These are phyloP conservation scores for Sebastes reedi DNA, from an alignment of 2,797 vertebrate species.

Conservation along the genomic window DNA sequence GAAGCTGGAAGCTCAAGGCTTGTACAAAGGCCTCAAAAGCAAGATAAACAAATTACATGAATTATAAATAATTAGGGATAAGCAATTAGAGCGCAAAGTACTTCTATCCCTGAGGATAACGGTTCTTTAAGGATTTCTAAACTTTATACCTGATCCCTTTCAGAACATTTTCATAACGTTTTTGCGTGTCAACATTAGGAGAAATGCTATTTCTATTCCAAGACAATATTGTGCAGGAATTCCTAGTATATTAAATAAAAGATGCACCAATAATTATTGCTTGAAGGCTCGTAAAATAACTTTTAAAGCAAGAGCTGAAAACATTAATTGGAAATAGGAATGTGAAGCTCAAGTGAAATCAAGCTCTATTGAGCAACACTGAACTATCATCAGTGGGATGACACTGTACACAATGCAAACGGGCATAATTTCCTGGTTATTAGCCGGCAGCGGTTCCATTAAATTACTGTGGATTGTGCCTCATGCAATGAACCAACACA, in stretches of 20 bases:
- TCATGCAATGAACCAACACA: not conserved
- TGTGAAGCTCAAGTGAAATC: not conserved
- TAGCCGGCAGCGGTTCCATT: conserved; percentile 20
- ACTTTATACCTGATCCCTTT: not conserved
- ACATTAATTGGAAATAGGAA: not conserved
- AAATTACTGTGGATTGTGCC: conserved; percentile 10
- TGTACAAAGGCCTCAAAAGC: not conserved
- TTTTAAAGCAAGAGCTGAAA: not conserved
- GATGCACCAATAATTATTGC: not conserved
- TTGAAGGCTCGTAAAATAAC: not conserved
- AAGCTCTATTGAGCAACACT: not conserved
- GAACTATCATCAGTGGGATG: not conserved
- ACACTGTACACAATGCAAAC: not conserved
- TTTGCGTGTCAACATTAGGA: not conserved
- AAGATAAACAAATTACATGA: not conserved
- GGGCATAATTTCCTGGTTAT: conserved; percentile 27
- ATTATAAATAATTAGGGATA: not conserved
- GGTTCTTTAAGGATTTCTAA: not conserved
- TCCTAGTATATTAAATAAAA: not conserved
- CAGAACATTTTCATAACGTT: not conserved
- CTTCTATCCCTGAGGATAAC: not conserved
- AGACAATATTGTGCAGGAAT: not conserved
- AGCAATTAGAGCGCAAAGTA: not conserved
- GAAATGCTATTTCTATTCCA: not conserved
- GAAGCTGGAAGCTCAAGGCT: not conserved